These are phyloP conservation scores for Aurelia aurita DNA, from an alignment of 30 jellyfish, hydroid and myxozoan species.

Conservation along the genomic window DNA sequence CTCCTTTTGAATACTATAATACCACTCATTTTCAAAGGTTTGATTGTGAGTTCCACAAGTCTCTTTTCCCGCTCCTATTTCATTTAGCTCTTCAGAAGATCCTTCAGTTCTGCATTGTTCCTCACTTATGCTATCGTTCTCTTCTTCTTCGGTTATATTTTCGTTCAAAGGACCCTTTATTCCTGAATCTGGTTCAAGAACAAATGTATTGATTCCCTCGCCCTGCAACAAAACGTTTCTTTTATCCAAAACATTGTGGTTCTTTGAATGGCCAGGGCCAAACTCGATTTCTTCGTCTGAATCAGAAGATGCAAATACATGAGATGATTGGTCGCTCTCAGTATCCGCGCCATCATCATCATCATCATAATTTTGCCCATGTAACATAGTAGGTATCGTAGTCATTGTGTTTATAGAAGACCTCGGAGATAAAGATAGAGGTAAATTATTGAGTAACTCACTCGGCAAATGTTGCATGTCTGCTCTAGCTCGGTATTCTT, in stretches of 20 bases:
- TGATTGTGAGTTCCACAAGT: background rate
- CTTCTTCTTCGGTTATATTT: no score
- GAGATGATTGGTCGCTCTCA: background rate
- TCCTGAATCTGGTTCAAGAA: no score
- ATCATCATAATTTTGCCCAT: constrained; percentile 6
- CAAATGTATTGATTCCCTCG: no score
- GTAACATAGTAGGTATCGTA: background rate
- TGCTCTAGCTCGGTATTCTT: constrained; percentile 63
- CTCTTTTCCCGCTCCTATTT: background rate
- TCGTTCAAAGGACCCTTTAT: no score
- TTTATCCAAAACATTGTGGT: background rate
- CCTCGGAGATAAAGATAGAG: constrained; percentile 25
- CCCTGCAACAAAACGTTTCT: no score
- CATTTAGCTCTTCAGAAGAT: background rate
- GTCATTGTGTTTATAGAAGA: constrained; percentile 15
- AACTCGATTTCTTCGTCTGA: constrained; percentile 68
- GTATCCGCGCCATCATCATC: constrained; percentile 22
- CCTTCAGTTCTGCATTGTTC: no score
- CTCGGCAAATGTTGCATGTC: constrained; percentile 57
- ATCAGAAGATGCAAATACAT: constrained; percentile 25
- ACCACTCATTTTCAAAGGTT: constrained; percentile 38
- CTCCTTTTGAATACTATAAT: background rate
- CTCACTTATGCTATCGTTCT: background rate
- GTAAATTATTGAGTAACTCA: constrained; percentile 43
- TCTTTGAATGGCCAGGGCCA: constrained; percentile 13